These are phyloP conservation scores for Tapirus terrestris DNA, from an alignment of 2,113 vertebrate species.

Conservation along the genomic window DNA sequence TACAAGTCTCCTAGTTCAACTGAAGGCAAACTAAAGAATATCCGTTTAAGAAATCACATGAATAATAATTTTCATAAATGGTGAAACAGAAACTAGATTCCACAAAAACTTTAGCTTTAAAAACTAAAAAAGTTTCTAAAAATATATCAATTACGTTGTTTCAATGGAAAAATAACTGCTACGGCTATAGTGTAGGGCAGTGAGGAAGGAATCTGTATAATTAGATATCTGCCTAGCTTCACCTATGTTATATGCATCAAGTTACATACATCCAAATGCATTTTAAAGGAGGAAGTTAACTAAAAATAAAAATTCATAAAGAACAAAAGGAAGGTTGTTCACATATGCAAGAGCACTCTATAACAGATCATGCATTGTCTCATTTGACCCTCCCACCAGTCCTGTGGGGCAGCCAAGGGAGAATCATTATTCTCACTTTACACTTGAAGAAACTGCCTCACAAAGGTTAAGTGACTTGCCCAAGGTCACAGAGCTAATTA, in stretches of 20 bases:
- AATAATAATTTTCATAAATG: not conserved
- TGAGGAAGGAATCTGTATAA: not conserved
- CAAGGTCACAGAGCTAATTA: not conserved
- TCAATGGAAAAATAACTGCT: not conserved
- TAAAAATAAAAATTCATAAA: not conserved
- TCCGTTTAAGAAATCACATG: not conserved
- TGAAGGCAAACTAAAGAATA: conserved; percentile 4
- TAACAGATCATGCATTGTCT: accelerated
- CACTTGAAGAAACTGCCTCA: not conserved
- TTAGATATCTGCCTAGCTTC: not conserved
- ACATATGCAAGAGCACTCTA: not conserved
- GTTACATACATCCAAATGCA: not conserved
- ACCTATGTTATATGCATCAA: not conserved
- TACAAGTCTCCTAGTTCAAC: accelerated
- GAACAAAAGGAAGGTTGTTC: not conserved
- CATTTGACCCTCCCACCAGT: not conserved
- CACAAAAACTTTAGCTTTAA: not conserved
- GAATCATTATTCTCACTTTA: not conserved
- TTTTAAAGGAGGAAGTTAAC: not conserved
- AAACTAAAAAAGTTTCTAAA: not conserved
- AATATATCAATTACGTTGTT: not conserved
- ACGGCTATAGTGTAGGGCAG: not conserved
- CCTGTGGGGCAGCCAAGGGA: not conserved
- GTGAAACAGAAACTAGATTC: not conserved
- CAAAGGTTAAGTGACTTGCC: not conserved